These are phyloP conservation scores for Oedothorax gibbosus DNA, from an alignment of 1,140 invertebrate genomes.

Conservation along the genomic window DNA sequence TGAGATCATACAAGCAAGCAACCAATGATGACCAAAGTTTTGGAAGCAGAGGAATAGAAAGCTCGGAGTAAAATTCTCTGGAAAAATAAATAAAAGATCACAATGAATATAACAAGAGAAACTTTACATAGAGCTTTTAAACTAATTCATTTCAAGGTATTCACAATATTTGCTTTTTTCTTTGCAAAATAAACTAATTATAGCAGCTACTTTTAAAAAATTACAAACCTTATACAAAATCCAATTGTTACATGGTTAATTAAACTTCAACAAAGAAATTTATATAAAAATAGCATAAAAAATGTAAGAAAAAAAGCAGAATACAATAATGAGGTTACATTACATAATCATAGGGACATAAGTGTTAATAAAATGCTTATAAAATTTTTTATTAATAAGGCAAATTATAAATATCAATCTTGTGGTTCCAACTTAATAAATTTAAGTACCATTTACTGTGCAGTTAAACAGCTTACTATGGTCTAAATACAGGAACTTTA, in stretches of 20 bases:
- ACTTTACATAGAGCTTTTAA: background rate
- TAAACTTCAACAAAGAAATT: background rate
- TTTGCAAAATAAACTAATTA: background rate
- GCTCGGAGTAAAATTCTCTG: constrained; percentile 30
- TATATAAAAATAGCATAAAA: too few species aligned
- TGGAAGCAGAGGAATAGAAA: constrained; percentile 19
- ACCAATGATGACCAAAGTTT: constrained; percentile 53
- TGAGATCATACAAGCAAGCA: constrained; percentile 69
- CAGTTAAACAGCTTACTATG: background rate
- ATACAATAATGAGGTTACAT: background rate
- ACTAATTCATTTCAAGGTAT: background rate
- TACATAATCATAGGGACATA: background rate
- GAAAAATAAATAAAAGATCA: background rate
- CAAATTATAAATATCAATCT: too few species aligned
- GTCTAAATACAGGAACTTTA: constrained; percentile 61
- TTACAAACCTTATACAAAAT: background rate
- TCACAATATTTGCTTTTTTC: background rate
- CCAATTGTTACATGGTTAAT: background rate
- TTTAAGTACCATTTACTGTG: background rate
- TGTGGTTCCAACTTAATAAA: too few species aligned
- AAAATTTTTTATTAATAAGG: background rate
- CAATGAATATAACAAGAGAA: background rate
- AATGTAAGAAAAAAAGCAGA: background rate
- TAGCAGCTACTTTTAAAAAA: background rate
- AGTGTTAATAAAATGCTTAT: background rate